phyloP scores from a whole-genome alignment of 2,888 invertebrate genomes.

The Spicauda simplicius region DNA sequence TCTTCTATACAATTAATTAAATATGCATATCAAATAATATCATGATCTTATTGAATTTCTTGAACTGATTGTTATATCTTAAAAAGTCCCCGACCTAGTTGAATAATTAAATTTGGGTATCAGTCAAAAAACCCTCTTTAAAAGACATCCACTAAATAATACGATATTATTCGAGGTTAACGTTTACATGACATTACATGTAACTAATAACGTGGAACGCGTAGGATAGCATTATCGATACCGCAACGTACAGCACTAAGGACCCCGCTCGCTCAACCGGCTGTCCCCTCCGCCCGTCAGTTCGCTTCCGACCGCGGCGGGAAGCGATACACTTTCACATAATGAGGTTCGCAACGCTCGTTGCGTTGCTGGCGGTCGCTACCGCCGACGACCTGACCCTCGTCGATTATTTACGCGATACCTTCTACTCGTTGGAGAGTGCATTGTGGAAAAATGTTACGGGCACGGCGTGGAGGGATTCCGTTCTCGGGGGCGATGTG shows the following conservation, averaged over 20 bases:
- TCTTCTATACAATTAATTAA: too few species aligned
- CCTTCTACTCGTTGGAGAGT: conserved; percentile 85
- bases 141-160: neutral
- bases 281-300: conserved; percentile 65
- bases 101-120: too few species aligned
- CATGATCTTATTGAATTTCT: too few species aligned
- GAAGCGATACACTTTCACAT: conserved; percentile 53
- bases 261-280: conserved; percentile 56
- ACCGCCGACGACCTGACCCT: conserved; percentile 62
- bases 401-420: conserved; percentile 86
- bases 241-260: conserved; percentile 55
- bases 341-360: conserved; percentile 69
- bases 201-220: conserved; percentile 1
- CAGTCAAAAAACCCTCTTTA: too few species aligned
- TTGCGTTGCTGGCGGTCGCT: conserved; percentile 52
- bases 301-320: conserved; percentile 62
- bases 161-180: conserved; percentile 27
- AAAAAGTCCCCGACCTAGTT: too few species aligned
- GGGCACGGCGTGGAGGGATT: conserved; percentile 65
- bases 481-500: conserved; percentile 78
- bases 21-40: too few species aligned
- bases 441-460: conserved; percentile 77
- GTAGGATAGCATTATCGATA: conserved; percentile 31
- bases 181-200: neutral
- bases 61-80: too few species aligned